Base-by-base conservation (phyloP, 2,113 vertebrate genomes). In the Setophaga kirtlandii region DNA sequence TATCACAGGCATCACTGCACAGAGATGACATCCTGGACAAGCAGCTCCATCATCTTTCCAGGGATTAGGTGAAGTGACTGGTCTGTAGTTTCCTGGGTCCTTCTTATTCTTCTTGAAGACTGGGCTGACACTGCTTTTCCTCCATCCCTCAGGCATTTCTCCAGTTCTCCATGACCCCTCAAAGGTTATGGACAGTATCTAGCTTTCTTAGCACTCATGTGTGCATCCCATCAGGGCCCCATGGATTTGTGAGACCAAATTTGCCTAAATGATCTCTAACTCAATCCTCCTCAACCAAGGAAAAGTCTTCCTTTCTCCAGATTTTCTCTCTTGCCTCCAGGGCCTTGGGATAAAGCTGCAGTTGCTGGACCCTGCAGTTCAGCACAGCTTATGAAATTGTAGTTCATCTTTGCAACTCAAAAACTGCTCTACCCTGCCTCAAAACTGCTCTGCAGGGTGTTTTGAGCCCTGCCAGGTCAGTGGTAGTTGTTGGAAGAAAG, bases 371-470 rank as follows among this genome's bases (percentile, higher is more conserved):
- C 15, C 65, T 2, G 7, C 11, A 21, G 64, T 15, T 60, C 20
- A 4, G 6, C 58, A 89, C 80, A 83, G 71, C 41, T 89, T 39
- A 56, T 47, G 37, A 73, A 39, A 52, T 15, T 9, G 1, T 10
- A 12, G 59, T 20, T 59, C 35, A 42, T 33, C 7, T n/a, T 49
- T 56, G 27, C 2, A 2, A 39, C 49, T 35, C 25, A 39, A 33
- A 46, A 69, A 39, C 55, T 62, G 33, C n/a, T 58, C 42, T 47
- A 42, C 12, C 7, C 58, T 47, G 14, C 31, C 23, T 78, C 5
- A 1, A 55, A 82, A 50, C 18, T 17, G 10, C 49, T 62, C 55
- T 53, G 50, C 0, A 1, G 33, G 9, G 30, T 3, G 1, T 31
- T 25, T 35, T 33, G 18, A 59, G 46, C 22, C 35, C 11, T 47